Evolutionary conservation across 2,113 vertebrate species (phyloP), one percentile per base, ranked within the genome.

Genomic region (Calidris pugnax): DNA sequence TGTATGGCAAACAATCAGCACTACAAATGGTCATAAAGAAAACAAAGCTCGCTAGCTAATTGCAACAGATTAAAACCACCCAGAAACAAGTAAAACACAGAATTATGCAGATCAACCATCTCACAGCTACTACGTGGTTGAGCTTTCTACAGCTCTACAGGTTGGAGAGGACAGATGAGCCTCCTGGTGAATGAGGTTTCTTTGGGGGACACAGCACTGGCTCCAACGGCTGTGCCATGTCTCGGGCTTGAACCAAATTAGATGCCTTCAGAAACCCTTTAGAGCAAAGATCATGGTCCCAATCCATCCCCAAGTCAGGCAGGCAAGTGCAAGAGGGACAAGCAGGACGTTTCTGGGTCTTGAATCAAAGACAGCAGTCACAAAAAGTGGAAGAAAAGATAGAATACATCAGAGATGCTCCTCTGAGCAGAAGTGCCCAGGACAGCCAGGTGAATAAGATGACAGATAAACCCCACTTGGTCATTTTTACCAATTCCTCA

Each of bases 71-170:
- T 43, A 11, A 81, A 92, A 41, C 47, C 3, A 63, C 45, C 45
- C 68, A 77, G 83, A 71, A 96, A 95, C n/a, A 56, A 68, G 56
- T 26, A 11, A 86, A 93, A 13, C 35, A 45, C 23, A 60, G 35
- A 89, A 50, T 35, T 3, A 32, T 30, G 23, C 39, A 27, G 73
- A 55, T 45, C 68, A 55, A 12, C 45, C 68, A 43, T 35, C 79
- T 81, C 28, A 4, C 59, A 86, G 76, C 55, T 86, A 88, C 59
- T 48, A 10, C 1, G 1, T 0, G 0, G 8, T 41, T 14, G 19
- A n/a, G 26, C 71, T 50, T 19, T 21, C 55, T 43, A 20, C 53
- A 82, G 60, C 30, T 62, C 35, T 35, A 64, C 45, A 74, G 24
- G 8, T 4, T 39, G 64, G 39, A 71, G n/a, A 50, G 16, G 33